Conservation (phyloP, 2,797 vertebrate species). For the Gobionotothen gibberifrons region DNA sequence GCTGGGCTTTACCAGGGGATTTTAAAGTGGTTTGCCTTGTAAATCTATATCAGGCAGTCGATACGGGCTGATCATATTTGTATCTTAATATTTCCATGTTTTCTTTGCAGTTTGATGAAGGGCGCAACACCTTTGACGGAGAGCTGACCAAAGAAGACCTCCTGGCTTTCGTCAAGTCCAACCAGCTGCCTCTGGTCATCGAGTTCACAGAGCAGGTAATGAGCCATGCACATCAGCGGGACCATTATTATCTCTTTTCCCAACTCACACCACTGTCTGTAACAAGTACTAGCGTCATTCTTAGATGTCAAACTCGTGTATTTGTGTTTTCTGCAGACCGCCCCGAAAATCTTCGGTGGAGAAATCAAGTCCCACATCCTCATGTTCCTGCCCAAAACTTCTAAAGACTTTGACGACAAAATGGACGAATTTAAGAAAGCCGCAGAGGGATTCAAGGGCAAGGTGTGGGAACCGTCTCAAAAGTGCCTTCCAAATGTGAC, state of each 20-base stretch:
- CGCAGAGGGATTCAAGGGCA: constrained; percentile 91
- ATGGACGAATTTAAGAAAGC: constrained; percentile 94
- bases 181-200: constrained; percentile 96
- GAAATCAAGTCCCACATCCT: constrained; percentile 99
- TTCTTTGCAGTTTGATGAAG: constrained; percentile 93
- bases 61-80: constrained; percentile 23
- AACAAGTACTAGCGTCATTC: not conserved
- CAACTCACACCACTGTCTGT: not conserved
- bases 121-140: constrained; percentile 93
- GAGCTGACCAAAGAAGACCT: constrained; percentile 91
- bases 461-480: constrained; percentile 79
- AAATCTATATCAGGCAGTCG: constrained; percentile 66
- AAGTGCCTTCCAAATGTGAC: no score
- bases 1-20: constrained; percentile 29
- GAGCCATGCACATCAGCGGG: no score
- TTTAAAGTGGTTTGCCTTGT: constrained; percentile 40
- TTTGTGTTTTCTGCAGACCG: constrained; percentile 84
- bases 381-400: constrained; percentile 93
- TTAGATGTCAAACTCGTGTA: not conserved
- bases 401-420: constrained; percentile 90
- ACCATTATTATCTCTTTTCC: not conserved
- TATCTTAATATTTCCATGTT: constrained; percentile 48
- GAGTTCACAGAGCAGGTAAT: constrained; percentile 98
- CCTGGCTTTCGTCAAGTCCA: constrained; percentile 92
- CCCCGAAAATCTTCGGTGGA: constrained; percentile 99